Conservation (phyloP, 2,888 invertebrate genomes). For the Cheilosia vernalis region DNA sequence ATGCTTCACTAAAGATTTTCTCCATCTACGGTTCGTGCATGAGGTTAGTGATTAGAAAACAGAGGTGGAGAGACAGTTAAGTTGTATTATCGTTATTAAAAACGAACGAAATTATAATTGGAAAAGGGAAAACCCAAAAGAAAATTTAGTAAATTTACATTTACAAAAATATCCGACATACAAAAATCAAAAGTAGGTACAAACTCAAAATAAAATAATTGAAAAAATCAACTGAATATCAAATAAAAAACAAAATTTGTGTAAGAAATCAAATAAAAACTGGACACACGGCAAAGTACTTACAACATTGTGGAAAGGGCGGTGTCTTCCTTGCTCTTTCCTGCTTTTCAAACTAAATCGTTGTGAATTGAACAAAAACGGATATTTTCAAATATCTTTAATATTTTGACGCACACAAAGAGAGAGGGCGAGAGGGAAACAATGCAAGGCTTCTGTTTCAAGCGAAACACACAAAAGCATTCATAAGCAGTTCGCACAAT, state of each 20-base stretch:
- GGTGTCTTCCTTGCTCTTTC: conserved; percentile 31
- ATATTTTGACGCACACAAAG: conserved; percentile 15
- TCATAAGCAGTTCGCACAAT: conserved; percentile 13
- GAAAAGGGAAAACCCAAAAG: conserved; percentile 7
- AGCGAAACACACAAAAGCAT: conserved; percentile 33
- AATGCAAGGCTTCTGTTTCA: not conserved
- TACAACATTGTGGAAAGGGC: conserved; percentile 35
- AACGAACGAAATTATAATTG: not conserved
- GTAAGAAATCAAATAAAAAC: not conserved
- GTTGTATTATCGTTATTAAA: not conserved
- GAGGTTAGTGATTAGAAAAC: conserved; percentile 41
- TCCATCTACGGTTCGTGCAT: conserved; percentile 88
- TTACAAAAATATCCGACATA: conserved; percentile 27
- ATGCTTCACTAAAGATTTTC: conserved; percentile 95
- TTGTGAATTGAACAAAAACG: conserved; percentile 9
- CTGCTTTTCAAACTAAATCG: conserved; percentile 2
- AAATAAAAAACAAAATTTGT: conserved; percentile 12
- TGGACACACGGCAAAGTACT: conserved; percentile 33
- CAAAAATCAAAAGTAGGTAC: conserved; percentile 5
- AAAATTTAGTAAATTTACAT: not conserved
- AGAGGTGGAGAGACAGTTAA: not conserved
- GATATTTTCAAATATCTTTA: conserved; percentile 58
- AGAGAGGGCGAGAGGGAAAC: not conserved
- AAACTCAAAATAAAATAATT: not conserved
- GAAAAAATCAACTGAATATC: conserved; percentile 15